These are phyloP conservation scores for Drosophila mimica DNA, from an alignment of 2,888 invertebrate genomes.

Conservation along the genomic window DNA sequence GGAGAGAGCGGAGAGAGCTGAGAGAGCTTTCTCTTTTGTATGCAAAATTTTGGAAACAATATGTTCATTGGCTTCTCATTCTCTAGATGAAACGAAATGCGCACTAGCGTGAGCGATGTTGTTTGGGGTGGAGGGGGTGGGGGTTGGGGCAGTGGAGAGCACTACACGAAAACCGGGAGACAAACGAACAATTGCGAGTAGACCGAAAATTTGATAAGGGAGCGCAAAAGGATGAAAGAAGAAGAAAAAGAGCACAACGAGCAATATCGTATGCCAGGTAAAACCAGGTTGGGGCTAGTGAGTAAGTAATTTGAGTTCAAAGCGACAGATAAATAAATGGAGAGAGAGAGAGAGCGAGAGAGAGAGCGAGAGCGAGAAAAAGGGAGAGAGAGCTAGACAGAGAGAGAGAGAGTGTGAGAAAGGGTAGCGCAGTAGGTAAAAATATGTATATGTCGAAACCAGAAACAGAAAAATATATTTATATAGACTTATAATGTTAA, in stretches of 20 bases:
- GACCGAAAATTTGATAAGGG: constrained; percentile 4
- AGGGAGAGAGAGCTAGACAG: constrained; percentile 3
- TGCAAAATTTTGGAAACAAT: constrained; percentile 55
- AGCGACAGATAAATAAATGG: not conserved
- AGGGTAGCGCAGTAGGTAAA: constrained; percentile 15
- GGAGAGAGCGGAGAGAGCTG: constrained; percentile 3
- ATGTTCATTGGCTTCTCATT: constrained; percentile 69
- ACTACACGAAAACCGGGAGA: constrained; percentile 18
- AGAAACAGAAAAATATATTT: constrained; percentile 10
- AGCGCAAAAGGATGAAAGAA: constrained; percentile 10
- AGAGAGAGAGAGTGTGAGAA: not conserved
- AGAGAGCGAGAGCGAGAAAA: constrained; percentile 1
- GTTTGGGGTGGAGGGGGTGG: no score
- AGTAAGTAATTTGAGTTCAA: not conserved
- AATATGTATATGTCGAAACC: constrained; percentile 10
- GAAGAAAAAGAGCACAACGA: constrained; percentile 23
- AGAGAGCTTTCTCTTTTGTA: not conserved
- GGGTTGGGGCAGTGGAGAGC: not conserved
- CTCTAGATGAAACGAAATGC: constrained; percentile 55
- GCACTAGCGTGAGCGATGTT: constrained; percentile 62
- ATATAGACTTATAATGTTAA: constrained; percentile 9
- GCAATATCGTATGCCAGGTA: not conserved
- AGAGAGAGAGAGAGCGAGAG: not conserved
- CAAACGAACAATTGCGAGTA: constrained; percentile 69
- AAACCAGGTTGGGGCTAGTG: constrained; percentile 2